phyloP scores from a whole-genome alignment of 2,797 vertebrate species.

The Choloepus didactylus region DNA sequence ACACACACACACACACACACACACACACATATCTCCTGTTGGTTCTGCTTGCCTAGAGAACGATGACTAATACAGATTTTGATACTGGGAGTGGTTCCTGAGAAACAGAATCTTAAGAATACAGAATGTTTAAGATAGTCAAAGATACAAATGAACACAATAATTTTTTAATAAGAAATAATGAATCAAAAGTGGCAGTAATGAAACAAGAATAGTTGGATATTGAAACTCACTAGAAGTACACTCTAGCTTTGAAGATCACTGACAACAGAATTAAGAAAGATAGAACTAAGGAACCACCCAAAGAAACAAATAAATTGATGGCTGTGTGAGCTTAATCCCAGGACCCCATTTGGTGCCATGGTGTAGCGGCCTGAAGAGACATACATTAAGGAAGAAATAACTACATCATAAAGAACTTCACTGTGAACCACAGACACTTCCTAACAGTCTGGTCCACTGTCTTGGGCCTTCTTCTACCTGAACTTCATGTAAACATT shows the following conservation, averaged over 20 bases:
- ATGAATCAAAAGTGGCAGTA: no score
- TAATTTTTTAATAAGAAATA: no score
- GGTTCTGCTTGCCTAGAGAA: no score
- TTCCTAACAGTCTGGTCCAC: neutral
- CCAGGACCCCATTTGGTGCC: neutral
- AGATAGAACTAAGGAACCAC: neutral
- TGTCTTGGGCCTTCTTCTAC: neutral
- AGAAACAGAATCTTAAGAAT: neutral
- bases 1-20: no score
- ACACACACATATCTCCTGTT: no score
- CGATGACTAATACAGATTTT: no score
- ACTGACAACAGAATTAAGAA: no score
- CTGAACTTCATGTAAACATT: neutral
- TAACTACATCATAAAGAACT: neutral
- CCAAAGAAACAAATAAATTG: neutral
- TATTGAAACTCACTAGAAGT: no score
- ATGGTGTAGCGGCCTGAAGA: neutral
- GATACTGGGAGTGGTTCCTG: no score
- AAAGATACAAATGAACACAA: neutral
- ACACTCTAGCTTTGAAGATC: no score
- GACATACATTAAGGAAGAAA: neutral
- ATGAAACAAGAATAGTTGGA: no score
- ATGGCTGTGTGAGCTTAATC: neutral
- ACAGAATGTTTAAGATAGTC: neutral
- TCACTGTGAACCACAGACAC: neutral